Base-by-base conservation (phyloP, 2,113 vertebrate species). In the Eptesicus fuscus region DNA sequence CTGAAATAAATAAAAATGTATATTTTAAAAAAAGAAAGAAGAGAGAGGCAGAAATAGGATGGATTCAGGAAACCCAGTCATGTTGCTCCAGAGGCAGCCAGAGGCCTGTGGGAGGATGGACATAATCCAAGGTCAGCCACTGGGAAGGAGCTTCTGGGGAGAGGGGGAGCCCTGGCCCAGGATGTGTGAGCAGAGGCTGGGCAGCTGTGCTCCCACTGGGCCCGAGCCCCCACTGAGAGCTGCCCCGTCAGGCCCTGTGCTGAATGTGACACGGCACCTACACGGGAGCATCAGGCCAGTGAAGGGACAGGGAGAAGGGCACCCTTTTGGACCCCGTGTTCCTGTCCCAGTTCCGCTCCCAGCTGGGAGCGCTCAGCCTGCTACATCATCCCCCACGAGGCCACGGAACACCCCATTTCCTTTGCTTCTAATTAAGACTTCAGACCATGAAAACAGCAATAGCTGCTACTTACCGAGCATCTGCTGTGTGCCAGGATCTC, bases 361-460 rank as follows among this genome's bases (percentile, higher is more conserved):
- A 47, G 74, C 67, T 47, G 20, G 67, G 61, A 67, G 23, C 63
- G 35, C 49, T 79, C 23, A 40, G 88, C 83, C 71, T 42, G 56
- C 65, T 14, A 1, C 18, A 0, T 22, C 7, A 14, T 22, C 12
- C 35, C 37, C 83, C 2, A 4, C 1, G 9, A n/a, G 32, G 35
- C 40, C 35, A 74, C 9, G 10, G 30, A 65, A 37, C 7, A 56
- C n/a, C 44, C 28, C 73, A 18, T 84, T 53, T 88, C 53, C 59
- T 92, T 87, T 25, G 18, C 69, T 85, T 88, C 82, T 84, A 35
- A 28, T 79, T 87, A 53, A 92, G 77, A 10, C 42, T 83, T 86
- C 20, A 23, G 28, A 9, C 61, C 78, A 49, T 51, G 32, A 56
- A 94, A 93, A 71, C 25, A 79, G 83, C 67, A 18, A 5, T 37